Evolutionary conservation across 2,888 invertebrate genomes (phyloP), one percentile per base, ranked within the genome.

Genomic region (Halictus ligatus): DNA sequence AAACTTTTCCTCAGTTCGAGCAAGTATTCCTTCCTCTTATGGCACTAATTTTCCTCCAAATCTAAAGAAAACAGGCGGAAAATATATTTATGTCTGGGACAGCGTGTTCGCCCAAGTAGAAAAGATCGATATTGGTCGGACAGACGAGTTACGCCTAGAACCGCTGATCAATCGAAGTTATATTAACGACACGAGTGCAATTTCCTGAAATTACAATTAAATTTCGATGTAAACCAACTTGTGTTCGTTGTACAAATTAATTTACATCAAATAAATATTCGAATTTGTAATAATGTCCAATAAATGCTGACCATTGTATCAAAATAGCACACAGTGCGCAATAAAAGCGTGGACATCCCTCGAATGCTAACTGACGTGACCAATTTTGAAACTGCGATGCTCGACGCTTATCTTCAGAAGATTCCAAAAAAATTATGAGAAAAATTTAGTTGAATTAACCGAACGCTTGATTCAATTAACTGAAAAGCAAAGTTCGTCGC

Each of bases 201-300:
- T n/a, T 58, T 58, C n/a, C n/a, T 58, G n/a, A n/a, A 58, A 58
- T 58, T 58, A 21, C 58, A 58, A 58, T 58, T 58, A n/a, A 58
- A n/a, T 3, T 13, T 60, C n/a, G 13, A 25, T 25, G 5, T 13
- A 25, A 3, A 60, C 1, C 25, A 25, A 25, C 13, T 60, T 25
- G n/a, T 6, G 13, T 60, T 13, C 60, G 29, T 29, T 15, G 15
- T 15, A 6, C 13, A 64, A 64, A 64, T 29, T 64, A 15, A 29
- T 64, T 15, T 7, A 25, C 64, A 15, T 15, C 13, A 64, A 2
- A 15, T 64, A 15, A 64, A 64, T 29, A 13, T 29, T 58, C 10
- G 58, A n/a, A 58, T 58, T n/a, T 58, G 58, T 10, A 58, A 58
- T 58, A n/a, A 58, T 58, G n/a, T 58, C 10, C n/a, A 58, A 58